Base-by-base conservation (phyloP, 2,113 vertebrate genomes). In the Notarius lentiginosus region DNA sequence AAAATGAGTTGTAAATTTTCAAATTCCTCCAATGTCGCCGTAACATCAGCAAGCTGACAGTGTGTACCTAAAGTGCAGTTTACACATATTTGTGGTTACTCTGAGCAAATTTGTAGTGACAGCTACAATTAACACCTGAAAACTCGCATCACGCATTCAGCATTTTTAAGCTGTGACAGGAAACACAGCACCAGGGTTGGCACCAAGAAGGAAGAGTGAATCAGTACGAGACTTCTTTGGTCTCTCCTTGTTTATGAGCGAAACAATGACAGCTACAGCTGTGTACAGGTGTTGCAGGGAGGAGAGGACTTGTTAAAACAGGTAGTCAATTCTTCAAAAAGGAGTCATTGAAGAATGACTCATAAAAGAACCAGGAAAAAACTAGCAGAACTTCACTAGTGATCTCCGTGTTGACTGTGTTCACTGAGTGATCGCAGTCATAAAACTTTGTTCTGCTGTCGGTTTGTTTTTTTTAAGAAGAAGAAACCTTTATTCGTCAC, bases 121-220 rank as follows among this genome's bases (percentile, higher is more conserved):
- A 92, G 93, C 92, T 95, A 95, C 92, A 92, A 95, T 93, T 90
- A 94, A 87, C 90, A 94, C 94, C 94, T 94, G 93, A 92, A 94
- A 93, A 93, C 94, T 94, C 89, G 91, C 94, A 94, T 93, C 79
- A 24, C 94, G 92, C 92, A 93, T 94, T 92, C 82, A 80, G 82
- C 92, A 86, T 94, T 95, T 95, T 95, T 91, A 77, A 82, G 77
- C 82, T 27, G 93, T 94, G 93, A 94, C 95, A 95, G 96, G 94
- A 95, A 95, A 88, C 93, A 90, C 86, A 92, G 90, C 91, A 91
- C 84, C 93, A 95, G 94, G 89, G 91, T 94, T 95, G 96, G 96
- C 92, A 92, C 96, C 95, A 94, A 89, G 5, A 94, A 95, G 94
- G 94, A 95, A 94, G 94, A 94, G 94, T 96, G 96, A 96, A 96